Base-by-base conservation (phyloP, 1,140 invertebrate genomes). In the Pteromalus puparum region DNA sequence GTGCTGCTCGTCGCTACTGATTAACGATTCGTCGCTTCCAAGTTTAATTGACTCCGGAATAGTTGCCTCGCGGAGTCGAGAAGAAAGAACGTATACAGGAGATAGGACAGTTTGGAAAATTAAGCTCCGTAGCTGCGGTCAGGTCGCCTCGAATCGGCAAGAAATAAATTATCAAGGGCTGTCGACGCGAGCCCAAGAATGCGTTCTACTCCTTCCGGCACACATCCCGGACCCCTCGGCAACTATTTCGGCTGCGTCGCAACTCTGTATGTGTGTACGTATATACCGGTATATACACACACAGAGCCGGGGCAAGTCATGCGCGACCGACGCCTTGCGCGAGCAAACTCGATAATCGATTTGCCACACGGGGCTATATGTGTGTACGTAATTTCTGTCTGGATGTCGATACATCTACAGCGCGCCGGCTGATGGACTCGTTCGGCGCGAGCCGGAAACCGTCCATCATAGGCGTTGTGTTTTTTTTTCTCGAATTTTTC, bases 11-110 rank as follows among this genome's bases (percentile, higher is more conserved):
- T 4, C 85, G 87, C 30, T 34, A 34, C 86, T 89, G 90, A 90
- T 90, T 89, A 90, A 90, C 87, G 87, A 87, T 87, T 89, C 89
- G 87, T 87, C 89, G 86, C 86, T 73, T 67, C 81, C 80, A 85
- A 92, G 91, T 93, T 93, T 91, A 92, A 93, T 93, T 92, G 89
- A 92, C 92, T 93, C 87, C 79, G 89, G 89, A 92, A 92, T 92
- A 92, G 92, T 93, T 93, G 85, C 15, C 53, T 78, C 76, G 65
- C 80, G 73, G 65, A 87, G 84, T 30, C 76, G 21, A 65, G 2
- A 78, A 78, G 53, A 34, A 65, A 46, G 76, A 15, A 21, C 30
- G 74, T 28, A 9, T n/a, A 34, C n/a, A 42, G 53, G 70, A 46
- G 61, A 48, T 42, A 46, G 68, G 78, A 65, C 79, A 73, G 46